Evolutionary conservation across 1,140 invertebrate species (phyloP).

Genomic region (Neodiprion pinetum): DNA sequence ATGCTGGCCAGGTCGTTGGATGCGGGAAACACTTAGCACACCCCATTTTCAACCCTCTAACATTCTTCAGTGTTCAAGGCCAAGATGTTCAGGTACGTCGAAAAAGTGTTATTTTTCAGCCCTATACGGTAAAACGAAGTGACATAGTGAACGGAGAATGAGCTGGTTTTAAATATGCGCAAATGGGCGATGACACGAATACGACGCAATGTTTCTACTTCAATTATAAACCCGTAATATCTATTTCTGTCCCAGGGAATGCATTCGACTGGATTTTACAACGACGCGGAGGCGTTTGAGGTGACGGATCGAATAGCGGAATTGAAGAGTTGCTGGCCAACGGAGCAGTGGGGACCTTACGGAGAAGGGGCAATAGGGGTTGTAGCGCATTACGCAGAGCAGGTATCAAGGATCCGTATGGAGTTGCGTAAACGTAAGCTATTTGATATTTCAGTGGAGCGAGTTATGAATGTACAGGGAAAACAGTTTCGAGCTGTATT

Average conservation of each 20-base stretch:
- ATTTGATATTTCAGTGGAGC: slow-evolving; percentile 81
- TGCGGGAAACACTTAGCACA: slow-evolving; percentile 72
- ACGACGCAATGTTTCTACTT: background rate
- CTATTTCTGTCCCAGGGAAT: slow-evolving; percentile 63
- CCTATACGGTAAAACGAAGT: too few relatives aligned
- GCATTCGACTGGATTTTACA: slow-evolving; percentile 87
- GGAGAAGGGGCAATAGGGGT: slow-evolving; percentile 82
- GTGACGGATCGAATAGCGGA: slow-evolving; percentile 76
- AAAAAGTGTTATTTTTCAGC: too few relatives aligned
- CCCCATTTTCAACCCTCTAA: slow-evolving; percentile 76
- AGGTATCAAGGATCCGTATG: slow-evolving; percentile 80
- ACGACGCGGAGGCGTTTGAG: slow-evolving; percentile 84
- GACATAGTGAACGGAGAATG: too few relatives aligned
- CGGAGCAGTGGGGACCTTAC: slow-evolving; percentile 73
- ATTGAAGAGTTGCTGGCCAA: slow-evolving; percentile 75
- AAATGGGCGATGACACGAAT: too few relatives aligned
- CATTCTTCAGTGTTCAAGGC: slow-evolving; percentile 83
- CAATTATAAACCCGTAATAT: background rate
- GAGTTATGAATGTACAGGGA: slow-evolving; percentile 88
- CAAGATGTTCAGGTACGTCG: slow-evolving; percentile 70
- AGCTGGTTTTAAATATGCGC: too few relatives aligned
- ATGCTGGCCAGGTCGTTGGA: slow-evolving; percentile 78
- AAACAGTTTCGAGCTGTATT: slow-evolving; percentile 90
- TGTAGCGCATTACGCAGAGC: slow-evolving; percentile 87
- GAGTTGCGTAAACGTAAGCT: slow-evolving; percentile 79